These are phyloP conservation scores for Heterotilapia buettikoferi DNA, from an alignment of 2,113 vertebrate genomes.

Conservation along the genomic window DNA sequence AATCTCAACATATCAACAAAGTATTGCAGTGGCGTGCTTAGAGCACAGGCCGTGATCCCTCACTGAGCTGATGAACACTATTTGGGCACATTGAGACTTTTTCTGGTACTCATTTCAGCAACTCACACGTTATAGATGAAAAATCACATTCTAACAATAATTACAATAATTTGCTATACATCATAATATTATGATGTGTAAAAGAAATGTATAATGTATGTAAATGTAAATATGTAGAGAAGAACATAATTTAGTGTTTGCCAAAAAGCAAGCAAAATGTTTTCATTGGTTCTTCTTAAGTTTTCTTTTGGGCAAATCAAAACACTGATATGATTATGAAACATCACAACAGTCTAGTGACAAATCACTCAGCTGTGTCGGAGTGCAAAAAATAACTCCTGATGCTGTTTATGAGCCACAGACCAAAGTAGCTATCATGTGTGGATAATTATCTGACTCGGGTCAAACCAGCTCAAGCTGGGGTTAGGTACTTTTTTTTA, in stretches of 20 bases:
- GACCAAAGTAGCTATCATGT: accelerated
- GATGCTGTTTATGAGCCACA: neutral
- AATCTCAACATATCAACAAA: neutral
- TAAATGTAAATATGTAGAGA: neutral
- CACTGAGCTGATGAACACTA: neutral
- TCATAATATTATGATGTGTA: neutral
- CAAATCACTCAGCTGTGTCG: neutral
- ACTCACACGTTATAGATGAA: neutral
- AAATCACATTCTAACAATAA: neutral
- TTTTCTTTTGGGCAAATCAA: neutral
- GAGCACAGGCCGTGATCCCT: neutral
- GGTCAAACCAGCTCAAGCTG: neutral
- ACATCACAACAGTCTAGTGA: accelerated
- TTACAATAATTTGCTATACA: neutral
- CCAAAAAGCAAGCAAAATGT: neutral
- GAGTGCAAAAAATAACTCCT: neutral
- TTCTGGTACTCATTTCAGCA: neutral
- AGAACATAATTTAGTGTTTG: neutral
- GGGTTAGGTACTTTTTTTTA: neutral
- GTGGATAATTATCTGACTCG: neutral
- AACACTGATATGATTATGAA: neutral
- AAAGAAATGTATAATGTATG: neutral
- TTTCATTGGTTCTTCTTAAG: neutral
- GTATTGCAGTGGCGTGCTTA: accelerated
- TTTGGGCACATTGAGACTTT: neutral